phyloP scores from a whole-genome alignment of 2,113 vertebrate species.

The Brachypodius melanocephalos region DNA sequence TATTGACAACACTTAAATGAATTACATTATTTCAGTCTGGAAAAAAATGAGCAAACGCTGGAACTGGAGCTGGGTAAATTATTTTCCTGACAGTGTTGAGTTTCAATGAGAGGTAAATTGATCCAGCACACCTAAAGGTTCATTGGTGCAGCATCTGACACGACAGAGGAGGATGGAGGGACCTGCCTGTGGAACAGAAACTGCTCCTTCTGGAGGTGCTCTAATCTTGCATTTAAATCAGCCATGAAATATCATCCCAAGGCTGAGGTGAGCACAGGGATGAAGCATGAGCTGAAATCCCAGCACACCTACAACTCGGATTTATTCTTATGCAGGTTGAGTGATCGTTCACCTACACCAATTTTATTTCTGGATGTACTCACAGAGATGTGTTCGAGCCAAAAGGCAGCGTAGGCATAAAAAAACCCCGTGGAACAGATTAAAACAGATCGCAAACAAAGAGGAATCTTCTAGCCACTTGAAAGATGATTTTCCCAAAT shows the following conservation, averaged over 20 bases:
- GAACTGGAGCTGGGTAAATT: neutral
- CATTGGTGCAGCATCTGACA: accelerated
- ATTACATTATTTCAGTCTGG: neutral
- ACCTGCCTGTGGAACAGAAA: accelerated
- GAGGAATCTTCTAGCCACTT: neutral
- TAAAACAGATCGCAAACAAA: neutral
- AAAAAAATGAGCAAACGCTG: neutral
- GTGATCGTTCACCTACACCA: neutral
- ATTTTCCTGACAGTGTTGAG: neutral
- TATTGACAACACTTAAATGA: neutral
- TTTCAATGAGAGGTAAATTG: neutral
- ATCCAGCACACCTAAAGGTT: neutral
- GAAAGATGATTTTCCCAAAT: neutral
- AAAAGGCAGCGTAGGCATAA: neutral
- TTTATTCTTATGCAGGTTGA: neutral
- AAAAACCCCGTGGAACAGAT: neutral
- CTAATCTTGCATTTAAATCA: neutral
- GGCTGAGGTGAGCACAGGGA: neutral
- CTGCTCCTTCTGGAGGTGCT: neutral
- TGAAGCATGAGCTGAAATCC: neutral
- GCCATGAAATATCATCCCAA: neutral
- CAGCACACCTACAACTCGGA: neutral
- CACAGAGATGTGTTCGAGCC: neutral
- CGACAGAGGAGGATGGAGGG: neutral
- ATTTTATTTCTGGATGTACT: neutral